phyloP scores from a whole-genome alignment of 2,113 vertebrate species.

The Phainopepla nitens region DNA sequence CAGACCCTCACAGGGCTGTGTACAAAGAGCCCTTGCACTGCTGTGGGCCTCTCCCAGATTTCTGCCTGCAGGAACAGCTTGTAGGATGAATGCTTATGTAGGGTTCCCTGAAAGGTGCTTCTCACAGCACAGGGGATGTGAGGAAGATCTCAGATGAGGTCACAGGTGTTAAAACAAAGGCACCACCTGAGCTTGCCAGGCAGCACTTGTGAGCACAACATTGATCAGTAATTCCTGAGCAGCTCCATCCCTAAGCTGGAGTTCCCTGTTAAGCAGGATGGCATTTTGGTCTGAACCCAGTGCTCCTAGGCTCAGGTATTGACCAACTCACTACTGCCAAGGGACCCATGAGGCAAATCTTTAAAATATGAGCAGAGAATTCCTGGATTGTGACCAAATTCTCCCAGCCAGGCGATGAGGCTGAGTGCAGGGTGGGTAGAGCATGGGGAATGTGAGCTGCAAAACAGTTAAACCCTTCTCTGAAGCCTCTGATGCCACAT shows the following conservation, averaged over 20 bases:
- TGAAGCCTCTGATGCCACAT: constrained; percentile 23
- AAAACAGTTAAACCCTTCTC: constrained; percentile 57
- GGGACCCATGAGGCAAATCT: background rate
- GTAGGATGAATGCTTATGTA: background rate
- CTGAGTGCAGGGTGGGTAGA: background rate
- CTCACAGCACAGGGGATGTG: background rate
- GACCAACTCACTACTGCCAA: background rate
- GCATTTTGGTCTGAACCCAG: background rate
- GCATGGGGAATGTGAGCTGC: constrained; percentile 26
- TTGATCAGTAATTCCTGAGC: background rate
- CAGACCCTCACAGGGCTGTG: background rate
- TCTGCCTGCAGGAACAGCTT: background rate
- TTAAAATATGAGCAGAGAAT: background rate
- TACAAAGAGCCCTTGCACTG: background rate
- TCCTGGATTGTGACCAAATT: background rate
- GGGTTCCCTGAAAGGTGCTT: background rate
- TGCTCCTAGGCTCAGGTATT: background rate
- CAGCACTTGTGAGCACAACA: background rate
- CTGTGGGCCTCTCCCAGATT: background rate
- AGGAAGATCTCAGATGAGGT: background rate
- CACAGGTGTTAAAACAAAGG: background rate
- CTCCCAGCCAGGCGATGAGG: background rate
- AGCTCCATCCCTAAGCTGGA: background rate
- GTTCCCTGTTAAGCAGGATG: background rate
- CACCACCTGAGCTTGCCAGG: background rate